phyloP scores from a whole-genome alignment of 1,140 invertebrate species.

The Zophobas morio region DNA sequence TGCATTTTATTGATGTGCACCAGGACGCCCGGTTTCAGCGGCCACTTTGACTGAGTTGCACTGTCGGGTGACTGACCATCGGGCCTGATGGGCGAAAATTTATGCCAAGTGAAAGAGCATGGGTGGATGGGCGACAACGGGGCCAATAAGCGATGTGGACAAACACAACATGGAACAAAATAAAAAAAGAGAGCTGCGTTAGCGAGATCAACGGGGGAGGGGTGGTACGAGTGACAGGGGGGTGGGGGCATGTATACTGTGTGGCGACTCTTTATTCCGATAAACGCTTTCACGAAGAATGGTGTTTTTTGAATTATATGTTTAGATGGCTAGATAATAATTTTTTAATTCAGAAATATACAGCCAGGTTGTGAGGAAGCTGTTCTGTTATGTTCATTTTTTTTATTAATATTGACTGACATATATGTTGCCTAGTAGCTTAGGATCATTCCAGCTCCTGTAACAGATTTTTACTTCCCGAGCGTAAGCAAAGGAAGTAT shows the following conservation, averaged over 20 bases:
- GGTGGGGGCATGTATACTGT: background rate
- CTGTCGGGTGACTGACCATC: conserved; percentile 64
- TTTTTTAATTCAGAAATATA: too few relatives aligned
- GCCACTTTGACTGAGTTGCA: conserved; percentile 85
- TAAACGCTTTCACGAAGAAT: too few relatives aligned
- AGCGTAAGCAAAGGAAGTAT: too few relatives aligned
- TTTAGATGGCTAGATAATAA: too few relatives aligned
- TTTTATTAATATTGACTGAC: too few relatives aligned
- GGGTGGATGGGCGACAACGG: conserved; percentile 35
- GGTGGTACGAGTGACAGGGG: background rate
- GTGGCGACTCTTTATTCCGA: background rate
- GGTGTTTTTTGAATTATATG: too few relatives aligned
- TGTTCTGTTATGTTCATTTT: too few relatives aligned
- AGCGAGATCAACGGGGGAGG: conserved; percentile 48
- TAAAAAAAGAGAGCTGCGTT: conserved; percentile 41
- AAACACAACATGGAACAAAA: conserved; percentile 55
- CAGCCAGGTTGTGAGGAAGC: too few relatives aligned
- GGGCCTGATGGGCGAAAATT: conserved; percentile 56
- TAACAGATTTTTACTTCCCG: too few relatives aligned
- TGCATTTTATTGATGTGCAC: conserved; percentile 87
- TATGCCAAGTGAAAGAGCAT: conserved; percentile 36
- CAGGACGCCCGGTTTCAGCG: conserved; percentile 88
- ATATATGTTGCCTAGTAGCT: too few relatives aligned
- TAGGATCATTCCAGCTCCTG: too few relatives aligned
- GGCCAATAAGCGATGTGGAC: conserved; percentile 38